Evolutionary conservation across 1,140 invertebrate genomes (phyloP), one percentile per base, ranked within the genome.

Genomic region (Lepidurus arcticus): DNA sequence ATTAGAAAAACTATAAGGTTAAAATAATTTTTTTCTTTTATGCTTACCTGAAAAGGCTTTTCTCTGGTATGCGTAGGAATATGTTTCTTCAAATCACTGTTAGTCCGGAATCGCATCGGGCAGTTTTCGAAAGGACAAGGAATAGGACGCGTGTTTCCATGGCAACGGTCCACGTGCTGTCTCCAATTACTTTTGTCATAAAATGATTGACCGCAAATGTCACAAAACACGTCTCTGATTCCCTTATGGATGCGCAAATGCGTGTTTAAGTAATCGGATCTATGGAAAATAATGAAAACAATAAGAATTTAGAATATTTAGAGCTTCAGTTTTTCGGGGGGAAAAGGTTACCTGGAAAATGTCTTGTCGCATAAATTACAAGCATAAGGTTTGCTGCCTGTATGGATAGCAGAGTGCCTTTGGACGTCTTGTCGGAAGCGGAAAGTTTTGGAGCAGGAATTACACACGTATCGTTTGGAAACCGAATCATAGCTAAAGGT

Each of bases 371-470:
- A 92, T 78, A 90, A 87, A 24, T 87, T 86, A 83, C 91, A 92
- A 53, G 88, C 88, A 82, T 88, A 91, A 13, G 90, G 90, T 87
- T 88, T 91, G 79, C 86, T 87, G 0, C 90, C 90, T 45, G 88
- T 89, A 84, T 92, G 91, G 45, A 90, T 90, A 21, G 65, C 73
- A 42, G 73, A 74, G 26, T 78, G 78, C 1, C 78, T 42, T n/a
- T 47, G 43, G 16, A 78, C 74, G 44, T 78, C 78, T 34, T 78
- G 74, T 26, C 75, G 74, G 73, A 75, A 73, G 11, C 75, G 78
- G 73, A 78, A 78, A n/a, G 78, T 44, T 42, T 78, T 78, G 34
- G 42, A 21, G 43, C 78, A 78, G 13, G 74, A 42, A 44, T 73
- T 78, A 34, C 78, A 78, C 1, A 43, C 73, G 44, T 74, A 78